A percentile compares a stretch with the other conserved stretches of the same genome.
Conservation (phyloP, 2,113 vertebrate species). For the Tupaia tana region DNA sequence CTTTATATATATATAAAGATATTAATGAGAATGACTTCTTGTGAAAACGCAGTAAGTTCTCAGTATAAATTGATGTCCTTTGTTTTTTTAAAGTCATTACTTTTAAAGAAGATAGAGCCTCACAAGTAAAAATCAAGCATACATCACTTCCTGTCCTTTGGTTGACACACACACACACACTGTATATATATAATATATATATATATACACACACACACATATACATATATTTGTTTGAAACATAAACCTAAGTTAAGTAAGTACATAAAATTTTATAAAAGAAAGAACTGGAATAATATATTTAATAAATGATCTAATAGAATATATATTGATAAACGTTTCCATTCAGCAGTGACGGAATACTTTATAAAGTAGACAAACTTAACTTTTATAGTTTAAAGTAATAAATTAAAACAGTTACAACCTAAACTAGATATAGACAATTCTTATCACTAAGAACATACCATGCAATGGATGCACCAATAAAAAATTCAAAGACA, state of each 20-base stretch:
- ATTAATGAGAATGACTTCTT: neutral
- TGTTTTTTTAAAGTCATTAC: neutral
- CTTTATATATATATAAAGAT: neutral
- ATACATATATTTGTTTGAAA: conserved; percentile 40
- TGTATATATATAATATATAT: no score
- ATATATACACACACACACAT: no score
- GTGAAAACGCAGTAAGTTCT: neutral
- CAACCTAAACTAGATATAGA: neutral
- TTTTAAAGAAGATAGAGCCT: conserved; percentile 47
- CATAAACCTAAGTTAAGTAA: conserved; percentile 31
- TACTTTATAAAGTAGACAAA: conserved; percentile 16
- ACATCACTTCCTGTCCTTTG: neutral
- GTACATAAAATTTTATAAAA: conserved; percentile 36
- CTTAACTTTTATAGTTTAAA: neutral
- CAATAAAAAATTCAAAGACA: conserved; percentile 40
- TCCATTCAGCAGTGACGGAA: conserved; percentile 15
- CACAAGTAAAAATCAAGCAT: conserved; percentile 45
- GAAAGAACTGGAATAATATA: neutral
- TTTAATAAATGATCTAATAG: conserved; percentile 16
- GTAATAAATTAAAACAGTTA: conserved; percentile 43
- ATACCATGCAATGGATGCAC: neutral
- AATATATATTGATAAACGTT: neutral
- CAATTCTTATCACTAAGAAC: neutral
- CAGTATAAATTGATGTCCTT: conserved; percentile 15
- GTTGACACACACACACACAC: conserved; percentile 5